Evolutionary conservation across 30 jellyfish, hydroid and myxozoan genomes (phyloP), one percentile per base, ranked within the genome.

Genomic region (Turritopsis rubra): DNA sequence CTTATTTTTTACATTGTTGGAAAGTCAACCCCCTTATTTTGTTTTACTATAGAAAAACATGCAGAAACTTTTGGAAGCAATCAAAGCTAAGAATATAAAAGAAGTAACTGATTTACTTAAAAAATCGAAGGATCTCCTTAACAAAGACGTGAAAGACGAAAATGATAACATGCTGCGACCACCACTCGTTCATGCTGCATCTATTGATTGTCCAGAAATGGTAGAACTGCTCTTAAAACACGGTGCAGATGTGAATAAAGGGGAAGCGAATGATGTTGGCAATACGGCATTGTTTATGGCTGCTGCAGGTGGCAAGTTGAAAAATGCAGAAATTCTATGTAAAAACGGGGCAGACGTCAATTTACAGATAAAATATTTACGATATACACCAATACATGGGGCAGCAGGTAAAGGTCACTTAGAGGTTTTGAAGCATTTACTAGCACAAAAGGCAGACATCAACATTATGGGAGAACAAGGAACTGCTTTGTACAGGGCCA

Each of bases 381-480:
- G 65, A 7, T 24, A 24, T 26, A 13, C 82, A 0, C 72, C 82
- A 8, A 21, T 74, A 1, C 82, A 74, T n/a, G 82, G 54, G 9
- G 82, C 82, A 8, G 65, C 65, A 7, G 65, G 65, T 20, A 29
- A 29, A 26, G 82, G 52, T 20, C 24, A 13, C 24, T 18, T 23
- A 74, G 82, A 74, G 82, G 41, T 74, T 8, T 29, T 74, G 65
- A 74, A 74, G 65, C 24, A 24, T 24, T 52, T 74, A 52, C 73
- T 74, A 29, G 16, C 28, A 23, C 53, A 74, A 9, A 52, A 30
- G 26, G 82, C 82, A 16, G 82, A 74, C 16, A 1, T 74, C 4
- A 24, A 74, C 65, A 74, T 74, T 24, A 74, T 74, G 82, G 65
- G 82, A 20, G 65, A 29, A 24, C 54, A 26, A 13, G 82, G 82